Evolutionary conservation across 2,797 vertebrate species (phyloP).

Genomic region (Coranthus polyacanthus): DNA sequence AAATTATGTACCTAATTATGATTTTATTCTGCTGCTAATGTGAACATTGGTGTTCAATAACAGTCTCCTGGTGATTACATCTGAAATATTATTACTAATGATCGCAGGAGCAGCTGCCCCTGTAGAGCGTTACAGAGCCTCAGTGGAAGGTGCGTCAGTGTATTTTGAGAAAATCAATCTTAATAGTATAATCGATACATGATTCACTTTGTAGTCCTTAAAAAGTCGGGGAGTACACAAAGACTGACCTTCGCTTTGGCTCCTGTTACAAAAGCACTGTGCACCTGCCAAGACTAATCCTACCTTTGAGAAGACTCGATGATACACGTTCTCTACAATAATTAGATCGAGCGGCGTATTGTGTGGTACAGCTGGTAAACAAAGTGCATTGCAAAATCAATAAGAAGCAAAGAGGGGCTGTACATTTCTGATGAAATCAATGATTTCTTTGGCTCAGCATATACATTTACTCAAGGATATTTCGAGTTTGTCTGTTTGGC

Average conservation of each 20-base stretch:
- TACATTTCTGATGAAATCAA: constrained; percentile 56
- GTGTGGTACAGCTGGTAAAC: constrained; percentile 52
- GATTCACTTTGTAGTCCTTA: constrained; percentile 67
- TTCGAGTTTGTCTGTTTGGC: constrained; percentile 32
- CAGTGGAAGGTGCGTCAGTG: constrained; percentile 40
- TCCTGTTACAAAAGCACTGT: constrained; percentile 57
- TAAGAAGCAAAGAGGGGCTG: constrained; percentile 51
- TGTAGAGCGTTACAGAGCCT: constrained; percentile 43
- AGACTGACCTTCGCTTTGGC: constrained; percentile 72
- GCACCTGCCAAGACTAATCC: constrained; percentile 65
- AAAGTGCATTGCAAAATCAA: constrained; percentile 72
- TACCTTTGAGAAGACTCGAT: constrained; percentile 49
- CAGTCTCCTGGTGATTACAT: constrained; percentile 65
- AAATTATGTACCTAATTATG: constrained; percentile 64
- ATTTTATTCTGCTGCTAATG: constrained; percentile 50
- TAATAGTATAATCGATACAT: constrained; percentile 75
- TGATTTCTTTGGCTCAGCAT: constrained; percentile 41
- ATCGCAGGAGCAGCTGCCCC: constrained; percentile 43
- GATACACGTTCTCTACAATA: constrained; percentile 58
- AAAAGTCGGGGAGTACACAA: constrained; percentile 64
- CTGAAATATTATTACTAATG: constrained; percentile 72
- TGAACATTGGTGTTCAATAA: constrained; percentile 58
- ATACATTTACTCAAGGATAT: constrained; percentile 47
- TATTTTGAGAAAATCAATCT: constrained; percentile 80
- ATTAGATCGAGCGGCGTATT: constrained; percentile 65